Percentiles rank a stretch among this genome's conserved stretches.
Conservation (phyloP, 2,797 vertebrate genomes). For the Thaleichthys pacificus region DNA sequence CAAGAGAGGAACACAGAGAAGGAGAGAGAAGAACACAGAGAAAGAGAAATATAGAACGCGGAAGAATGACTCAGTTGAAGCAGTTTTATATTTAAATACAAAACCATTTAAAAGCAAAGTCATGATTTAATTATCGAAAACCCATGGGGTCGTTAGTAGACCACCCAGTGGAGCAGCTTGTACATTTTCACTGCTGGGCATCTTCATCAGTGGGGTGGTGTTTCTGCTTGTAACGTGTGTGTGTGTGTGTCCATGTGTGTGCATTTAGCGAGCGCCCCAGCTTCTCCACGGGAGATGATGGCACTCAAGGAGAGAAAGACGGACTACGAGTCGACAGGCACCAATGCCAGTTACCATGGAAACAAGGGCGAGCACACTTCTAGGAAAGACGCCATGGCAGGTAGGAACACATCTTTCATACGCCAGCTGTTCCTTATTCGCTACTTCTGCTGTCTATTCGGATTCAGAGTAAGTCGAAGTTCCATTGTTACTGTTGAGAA, state of each 20-base stretch:
- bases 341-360: slow-evolving; percentile 90
- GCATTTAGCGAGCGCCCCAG: slow-evolving; percentile 89
- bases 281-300: slow-evolving; percentile 98
- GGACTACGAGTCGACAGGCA: slow-evolving; percentile 92
- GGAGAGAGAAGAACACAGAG: not conserved
- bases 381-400: slow-evolving; percentile 93
- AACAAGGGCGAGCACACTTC: slow-evolving; percentile 96
- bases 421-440: too few relatives aligned
- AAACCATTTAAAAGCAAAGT: not conserved
- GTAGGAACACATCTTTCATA: slow-evolving; percentile 65
- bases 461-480: too few relatives aligned
- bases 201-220: too few relatives aligned
- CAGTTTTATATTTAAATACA: not conserved
- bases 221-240: not conserved
- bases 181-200: too few relatives aligned
- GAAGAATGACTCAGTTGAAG: not conserved
- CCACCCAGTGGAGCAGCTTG: too few relatives aligned
- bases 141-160: too few relatives aligned
- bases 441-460: too few relatives aligned
- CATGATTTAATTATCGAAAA: not conserved
- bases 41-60: not conserved
- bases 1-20: not conserved
- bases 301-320: slow-evolving; percentile 94
- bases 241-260: slow-evolving; percentile 30
- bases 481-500: too few relatives aligned